phyloP scores from a whole-genome alignment of 37 sponge, comb jelly and placozoan genomes.

The Mnemiopsis leidyi region DNA sequence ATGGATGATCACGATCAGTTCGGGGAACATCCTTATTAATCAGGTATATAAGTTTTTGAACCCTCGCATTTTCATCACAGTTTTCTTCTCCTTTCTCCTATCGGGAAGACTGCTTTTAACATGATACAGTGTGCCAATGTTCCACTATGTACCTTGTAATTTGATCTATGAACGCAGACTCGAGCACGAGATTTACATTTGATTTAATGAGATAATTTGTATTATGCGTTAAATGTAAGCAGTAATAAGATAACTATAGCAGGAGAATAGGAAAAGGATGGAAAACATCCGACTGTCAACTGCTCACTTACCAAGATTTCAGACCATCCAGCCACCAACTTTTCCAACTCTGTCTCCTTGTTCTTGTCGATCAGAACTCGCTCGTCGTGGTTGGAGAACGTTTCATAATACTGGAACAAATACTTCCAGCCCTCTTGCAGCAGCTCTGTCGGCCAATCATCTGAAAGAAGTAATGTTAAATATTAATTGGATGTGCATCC shows the following conservation, averaged over 20 bases:
- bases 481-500: not conserved
- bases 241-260: too few relatives aligned
- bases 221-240: too few relatives aligned
- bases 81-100: not conserved
- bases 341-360: not conserved
- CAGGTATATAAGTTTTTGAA: conserved; percentile 11
- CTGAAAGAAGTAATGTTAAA: not conserved
- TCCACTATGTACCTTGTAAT: too few relatives aligned
- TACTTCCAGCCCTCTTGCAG: conserved; percentile 43
- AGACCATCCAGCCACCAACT: not conserved
- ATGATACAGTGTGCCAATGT: too few relatives aligned
- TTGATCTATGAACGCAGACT: too few relatives aligned
- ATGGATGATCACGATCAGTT: conserved; percentile 40
- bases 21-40: conserved; percentile 30
- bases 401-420: not conserved
- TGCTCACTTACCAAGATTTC: too few relatives aligned
- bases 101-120: too few relatives aligned
- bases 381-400: not conserved
- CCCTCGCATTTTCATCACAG: conserved; percentile 17
- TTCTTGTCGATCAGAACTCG: not conserved
- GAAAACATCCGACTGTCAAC: too few relatives aligned
- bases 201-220: too few relatives aligned
- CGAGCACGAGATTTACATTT: too few relatives aligned
- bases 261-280: too few relatives aligned
- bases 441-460: conserved; percentile 25